These are phyloP conservation scores for Megamerina dolium DNA, from an alignment of 2,888 invertebrate species.

Conservation along the genomic window DNA sequence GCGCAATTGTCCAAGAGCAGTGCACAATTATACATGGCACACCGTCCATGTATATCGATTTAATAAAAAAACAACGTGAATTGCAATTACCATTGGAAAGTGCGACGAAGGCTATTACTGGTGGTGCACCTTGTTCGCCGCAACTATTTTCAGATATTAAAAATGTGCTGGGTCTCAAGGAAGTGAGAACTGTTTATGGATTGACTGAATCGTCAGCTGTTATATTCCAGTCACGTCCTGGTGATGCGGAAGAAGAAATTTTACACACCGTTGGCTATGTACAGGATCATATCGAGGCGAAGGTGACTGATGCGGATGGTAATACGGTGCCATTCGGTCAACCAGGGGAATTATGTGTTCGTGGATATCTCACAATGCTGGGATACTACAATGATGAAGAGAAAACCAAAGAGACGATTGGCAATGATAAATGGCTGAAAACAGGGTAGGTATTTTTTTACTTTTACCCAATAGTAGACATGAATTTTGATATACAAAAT, in stretches of 20 bases:
- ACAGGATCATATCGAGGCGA: slow-evolving; percentile 54
- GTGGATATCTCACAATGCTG: slow-evolving; percentile 67
- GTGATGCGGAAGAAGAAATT: slow-evolving; percentile 48
- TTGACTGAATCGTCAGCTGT: slow-evolving; percentile 56
- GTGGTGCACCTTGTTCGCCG: slow-evolving; percentile 68
- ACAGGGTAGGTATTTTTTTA: slow-evolving; percentile 56
- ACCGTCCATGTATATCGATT: slow-evolving; percentile 81
- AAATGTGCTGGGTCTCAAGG: slow-evolving; percentile 48
- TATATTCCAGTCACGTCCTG: slow-evolving; percentile 52
- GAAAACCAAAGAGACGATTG: slow-evolving; percentile 63
- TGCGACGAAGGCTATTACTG: slow-evolving; percentile 57
- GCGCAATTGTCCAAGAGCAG: slow-evolving; percentile 62
- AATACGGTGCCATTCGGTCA: slow-evolving; percentile 59
- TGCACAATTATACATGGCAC: slow-evolving; percentile 70
- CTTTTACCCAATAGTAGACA: background rate
- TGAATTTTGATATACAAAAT: background rate
- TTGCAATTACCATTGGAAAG: slow-evolving; percentile 50
- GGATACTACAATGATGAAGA: slow-evolving; percentile 69
- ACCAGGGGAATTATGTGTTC: slow-evolving; percentile 66
- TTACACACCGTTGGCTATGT: slow-evolving; percentile 54
- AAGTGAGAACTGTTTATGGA: slow-evolving; percentile 55
- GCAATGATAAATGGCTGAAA: slow-evolving; percentile 64
- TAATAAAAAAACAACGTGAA: slow-evolving; percentile 54
- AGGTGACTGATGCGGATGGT: slow-evolving; percentile 58
- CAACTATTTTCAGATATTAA: slow-evolving; percentile 54